Percentiles rank a stretch among this genome's conserved stretches.
Evolutionary conservation across 2,888 invertebrate genomes (phyloP).

Genomic region (Drosophila emarginata): DNA sequence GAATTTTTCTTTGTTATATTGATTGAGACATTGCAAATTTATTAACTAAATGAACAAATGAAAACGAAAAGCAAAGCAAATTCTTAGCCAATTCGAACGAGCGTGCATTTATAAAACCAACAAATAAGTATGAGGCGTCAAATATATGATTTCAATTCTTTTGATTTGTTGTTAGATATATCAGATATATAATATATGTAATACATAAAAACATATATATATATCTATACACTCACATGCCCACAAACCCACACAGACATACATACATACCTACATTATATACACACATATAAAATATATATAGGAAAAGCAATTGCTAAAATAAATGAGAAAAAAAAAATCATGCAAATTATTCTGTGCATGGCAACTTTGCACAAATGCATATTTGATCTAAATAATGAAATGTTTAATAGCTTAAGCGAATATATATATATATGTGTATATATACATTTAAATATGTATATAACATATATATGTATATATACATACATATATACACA

Average conservation of each 20-base stretch:
- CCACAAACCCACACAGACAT: background rate
- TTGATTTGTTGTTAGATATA: slow-evolving; percentile 5
- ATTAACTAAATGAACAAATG: slow-evolving; percentile 6
- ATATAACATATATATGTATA: no score
- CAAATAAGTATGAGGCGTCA: slow-evolving; percentile 30
- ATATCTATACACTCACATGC: background rate
- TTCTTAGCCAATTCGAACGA: slow-evolving; percentile 75
- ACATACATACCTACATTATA: slow-evolving; percentile 20
- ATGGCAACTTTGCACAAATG: slow-evolving; percentile 3
- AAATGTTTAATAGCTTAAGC: slow-evolving; percentile 29
- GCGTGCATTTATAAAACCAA: slow-evolving; percentile 65
- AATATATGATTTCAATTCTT: background rate
- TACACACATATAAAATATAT: slow-evolving; percentile 20
- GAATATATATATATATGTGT: slow-evolving; percentile 10
- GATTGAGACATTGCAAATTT: slow-evolving; percentile 38
- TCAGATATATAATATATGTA: background rate
- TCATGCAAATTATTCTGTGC: slow-evolving; percentile 9
- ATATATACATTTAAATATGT: background rate
- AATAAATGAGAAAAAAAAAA: background rate
- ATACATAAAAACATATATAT: no score
- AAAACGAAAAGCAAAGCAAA: slow-evolving; percentile 42
- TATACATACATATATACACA: background rate
- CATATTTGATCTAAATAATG: slow-evolving; percentile 12
- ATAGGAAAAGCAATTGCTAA: slow-evolving; percentile 3
- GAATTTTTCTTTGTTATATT: slow-evolving; percentile 49